Evolutionary conservation across 2,888 invertebrate species (phyloP).

Genomic region (Gastracanthus pulcherrimus): DNA sequence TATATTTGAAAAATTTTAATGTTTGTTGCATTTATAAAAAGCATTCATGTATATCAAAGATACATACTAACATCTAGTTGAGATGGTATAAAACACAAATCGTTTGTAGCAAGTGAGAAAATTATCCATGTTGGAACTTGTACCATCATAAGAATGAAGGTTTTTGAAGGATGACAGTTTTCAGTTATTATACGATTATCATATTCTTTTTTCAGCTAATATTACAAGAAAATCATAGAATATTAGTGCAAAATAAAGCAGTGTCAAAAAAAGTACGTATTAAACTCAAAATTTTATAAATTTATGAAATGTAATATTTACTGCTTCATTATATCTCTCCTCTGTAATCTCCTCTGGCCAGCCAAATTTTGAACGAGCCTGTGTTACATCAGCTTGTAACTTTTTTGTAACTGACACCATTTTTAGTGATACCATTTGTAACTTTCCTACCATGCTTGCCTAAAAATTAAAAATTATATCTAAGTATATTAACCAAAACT

Average conservation of each 20-base stretch:
- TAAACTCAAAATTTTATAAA: background rate
- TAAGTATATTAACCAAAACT: background rate
- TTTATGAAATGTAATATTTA: background rate
- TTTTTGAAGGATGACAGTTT: background rate
- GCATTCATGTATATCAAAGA: no score
- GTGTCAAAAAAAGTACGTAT: background rate
- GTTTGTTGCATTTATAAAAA: background rate
- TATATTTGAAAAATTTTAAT: background rate
- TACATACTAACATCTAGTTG: background rate
- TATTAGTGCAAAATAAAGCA: background rate
- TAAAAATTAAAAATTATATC: background rate
- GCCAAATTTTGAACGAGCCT: background rate
- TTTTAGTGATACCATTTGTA: background rate
- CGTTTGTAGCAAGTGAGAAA: background rate
- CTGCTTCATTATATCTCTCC: background rate
- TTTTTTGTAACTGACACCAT: background rate
- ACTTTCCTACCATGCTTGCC: background rate
- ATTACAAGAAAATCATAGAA: background rate
- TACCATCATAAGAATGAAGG: background rate
- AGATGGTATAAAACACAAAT: background rate
- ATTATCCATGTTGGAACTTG: background rate
- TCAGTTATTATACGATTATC: background rate
- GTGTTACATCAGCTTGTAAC: background rate
- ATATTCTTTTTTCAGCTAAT: background rate
- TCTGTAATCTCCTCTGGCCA: background rate